These are phyloP conservation scores for Helicoverpa zea DNA, from an alignment of 1,140 invertebrate species.

Conservation along the genomic window DNA sequence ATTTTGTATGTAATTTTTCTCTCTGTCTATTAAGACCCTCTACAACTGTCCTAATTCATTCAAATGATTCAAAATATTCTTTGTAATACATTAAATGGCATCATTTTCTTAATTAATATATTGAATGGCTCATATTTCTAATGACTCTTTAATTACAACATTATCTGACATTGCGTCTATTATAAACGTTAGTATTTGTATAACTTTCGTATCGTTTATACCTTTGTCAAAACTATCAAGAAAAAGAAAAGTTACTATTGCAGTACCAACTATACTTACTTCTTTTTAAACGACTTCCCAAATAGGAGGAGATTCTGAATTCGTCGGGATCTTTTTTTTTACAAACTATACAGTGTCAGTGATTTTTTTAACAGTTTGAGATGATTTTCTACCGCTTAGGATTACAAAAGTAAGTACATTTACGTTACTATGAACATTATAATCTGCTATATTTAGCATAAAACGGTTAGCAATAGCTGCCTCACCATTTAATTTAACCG, in stretches of 20 bases:
- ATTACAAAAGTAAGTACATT: slow-evolving; percentile 48
- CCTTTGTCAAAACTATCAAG: background rate
- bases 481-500: no score
- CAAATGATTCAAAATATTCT: no score
- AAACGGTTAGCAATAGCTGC: no score
- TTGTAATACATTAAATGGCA: background rate
- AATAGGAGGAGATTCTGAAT: no score
- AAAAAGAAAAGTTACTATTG: no score
- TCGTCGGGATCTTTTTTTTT: no score
- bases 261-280: no score
- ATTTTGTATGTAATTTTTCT: no score
- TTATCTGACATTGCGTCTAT: background rate
- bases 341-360: background rate
- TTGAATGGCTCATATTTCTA: background rate
- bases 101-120: slow-evolving; percentile 8
- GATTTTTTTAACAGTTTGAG: background rate
- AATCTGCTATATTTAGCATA: no score
- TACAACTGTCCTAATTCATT: no score
- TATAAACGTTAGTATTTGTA: slow-evolving; percentile 1
- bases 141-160: slow-evolving; percentile 9
- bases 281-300: no score
- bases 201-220: background rate
- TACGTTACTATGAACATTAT: background rate
- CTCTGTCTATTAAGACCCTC: no score
- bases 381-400: slow-evolving; percentile 52